These are phyloP conservation scores for Tetramorium parvispinum DNA, from an alignment of 1,140 invertebrate species.

Conservation along the genomic window DNA sequence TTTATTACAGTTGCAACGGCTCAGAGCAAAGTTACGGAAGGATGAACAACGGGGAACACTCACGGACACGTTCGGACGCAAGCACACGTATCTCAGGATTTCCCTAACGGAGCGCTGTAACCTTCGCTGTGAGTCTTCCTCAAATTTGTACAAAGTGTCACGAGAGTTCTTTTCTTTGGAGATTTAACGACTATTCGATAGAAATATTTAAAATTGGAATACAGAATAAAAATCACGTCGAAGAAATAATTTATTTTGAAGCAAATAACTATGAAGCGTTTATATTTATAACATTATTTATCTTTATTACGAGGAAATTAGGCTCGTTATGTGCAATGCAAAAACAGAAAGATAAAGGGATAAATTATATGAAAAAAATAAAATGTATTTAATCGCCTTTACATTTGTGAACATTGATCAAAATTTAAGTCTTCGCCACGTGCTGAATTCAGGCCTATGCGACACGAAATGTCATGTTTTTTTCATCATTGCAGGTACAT, in stretches of 20 bases:
- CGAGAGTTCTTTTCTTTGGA: neutral
- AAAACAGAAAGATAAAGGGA: too few relatives aligned
- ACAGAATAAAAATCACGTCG: neutral
- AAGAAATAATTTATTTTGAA: neutral
- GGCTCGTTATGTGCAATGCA: too few relatives aligned
- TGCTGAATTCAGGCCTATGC: neutral
- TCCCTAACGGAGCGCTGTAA: slow-evolving; percentile 98
- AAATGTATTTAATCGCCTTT: neutral
- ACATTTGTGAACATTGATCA: neutral
- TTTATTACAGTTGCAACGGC: slow-evolving; percentile 76
- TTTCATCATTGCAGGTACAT: slow-evolving; percentile 89
- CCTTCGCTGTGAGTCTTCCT: slow-evolving; percentile 93
- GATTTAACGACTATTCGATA: neutral
- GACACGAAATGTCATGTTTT: slow-evolving; percentile 13
- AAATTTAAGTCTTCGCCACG: neutral
- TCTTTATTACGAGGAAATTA: neutral
- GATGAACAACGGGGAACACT: slow-evolving; percentile 84
- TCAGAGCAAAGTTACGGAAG: slow-evolving; percentile 74
- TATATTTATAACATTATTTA: neutral
- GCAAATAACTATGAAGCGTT: neutral
- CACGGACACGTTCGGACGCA: slow-evolving; percentile 94
- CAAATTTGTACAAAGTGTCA: neutral
- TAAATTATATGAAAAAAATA: too few relatives aligned
- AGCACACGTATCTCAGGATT: slow-evolving; percentile 97
- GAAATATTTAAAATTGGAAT: neutral